Conservation (phyloP, 2,888 invertebrate genomes). For the Oscheius sp. region DNA sequence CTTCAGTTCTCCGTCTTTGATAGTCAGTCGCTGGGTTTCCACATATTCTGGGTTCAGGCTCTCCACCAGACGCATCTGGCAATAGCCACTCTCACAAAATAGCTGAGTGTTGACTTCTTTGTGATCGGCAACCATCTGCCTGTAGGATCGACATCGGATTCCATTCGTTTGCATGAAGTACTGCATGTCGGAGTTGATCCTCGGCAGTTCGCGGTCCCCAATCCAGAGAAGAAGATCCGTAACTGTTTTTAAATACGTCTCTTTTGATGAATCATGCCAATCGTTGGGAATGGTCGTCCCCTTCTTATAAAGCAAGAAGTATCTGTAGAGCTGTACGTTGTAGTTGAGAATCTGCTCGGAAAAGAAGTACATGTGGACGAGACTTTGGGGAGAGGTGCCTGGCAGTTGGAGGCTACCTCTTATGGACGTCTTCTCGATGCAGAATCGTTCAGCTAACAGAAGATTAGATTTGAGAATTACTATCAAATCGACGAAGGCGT, state of each 20-base stretch:
- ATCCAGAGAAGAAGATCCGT: neutral
- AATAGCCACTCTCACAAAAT: conserved; percentile 7
- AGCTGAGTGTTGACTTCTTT: conserved; percentile 9
- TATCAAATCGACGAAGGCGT: neutral
- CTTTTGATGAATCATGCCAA: neutral
- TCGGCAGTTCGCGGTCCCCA: neutral
- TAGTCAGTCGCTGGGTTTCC: neutral
- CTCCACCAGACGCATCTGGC: conserved; percentile 18
- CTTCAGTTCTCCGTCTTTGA: neutral
- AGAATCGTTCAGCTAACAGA: neutral
- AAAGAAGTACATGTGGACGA: conserved; percentile 8
- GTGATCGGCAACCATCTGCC: neutral
- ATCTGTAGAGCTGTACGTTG: conserved; percentile 2
- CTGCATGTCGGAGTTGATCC: conserved; percentile 3
- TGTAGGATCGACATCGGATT: neutral
- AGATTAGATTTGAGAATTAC: neutral
- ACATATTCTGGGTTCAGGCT: neutral
- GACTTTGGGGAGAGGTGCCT: neutral
- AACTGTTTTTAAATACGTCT: neutral
- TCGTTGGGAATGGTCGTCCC: neutral
- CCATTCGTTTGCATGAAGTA: conserved; percentile 6
- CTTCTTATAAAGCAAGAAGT: neutral
- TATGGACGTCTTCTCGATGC: neutral
- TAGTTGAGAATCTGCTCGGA: conserved; percentile 11
- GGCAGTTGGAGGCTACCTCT: neutral